Conservation (phyloP, 2,113 vertebrate genomes). For the Marmota flaviventris region DNA sequence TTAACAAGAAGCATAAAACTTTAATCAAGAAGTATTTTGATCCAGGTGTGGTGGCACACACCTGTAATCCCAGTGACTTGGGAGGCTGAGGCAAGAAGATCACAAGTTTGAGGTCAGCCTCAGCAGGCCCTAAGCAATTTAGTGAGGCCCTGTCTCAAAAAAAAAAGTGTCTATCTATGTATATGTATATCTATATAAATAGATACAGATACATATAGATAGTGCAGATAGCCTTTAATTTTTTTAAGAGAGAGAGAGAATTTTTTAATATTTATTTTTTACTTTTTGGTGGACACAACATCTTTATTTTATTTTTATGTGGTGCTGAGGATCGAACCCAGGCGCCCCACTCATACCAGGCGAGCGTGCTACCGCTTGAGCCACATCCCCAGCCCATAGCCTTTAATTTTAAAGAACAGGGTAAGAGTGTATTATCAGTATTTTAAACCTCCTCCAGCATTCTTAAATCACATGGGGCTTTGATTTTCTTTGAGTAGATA, state of each 20-base stretch:
- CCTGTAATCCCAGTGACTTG: neutral
- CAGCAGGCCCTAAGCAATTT: neutral
- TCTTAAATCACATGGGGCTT: neutral
- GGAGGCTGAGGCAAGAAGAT: neutral
- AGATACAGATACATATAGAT: neutral
- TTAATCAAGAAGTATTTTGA: conserved; percentile 10
- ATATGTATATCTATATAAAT: too few relatives aligned
- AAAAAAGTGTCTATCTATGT: too few relatives aligned
- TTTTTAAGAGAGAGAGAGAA: neutral
- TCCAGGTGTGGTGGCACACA: neutral
- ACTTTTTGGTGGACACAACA: too few relatives aligned
- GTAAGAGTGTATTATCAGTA: neutral
- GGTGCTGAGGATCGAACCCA: too few relatives aligned
- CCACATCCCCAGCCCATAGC: too few relatives aligned
- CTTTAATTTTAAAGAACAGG: conserved; percentile 13
- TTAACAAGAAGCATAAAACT: conserved; percentile 31
- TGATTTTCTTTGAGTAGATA: neutral
- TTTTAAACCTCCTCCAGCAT: neutral
- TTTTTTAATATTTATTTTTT: too few relatives aligned
- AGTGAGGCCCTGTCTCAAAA: neutral
- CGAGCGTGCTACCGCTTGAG: too few relatives aligned
- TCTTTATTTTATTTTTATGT: too few relatives aligned
- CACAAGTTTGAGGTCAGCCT: neutral
- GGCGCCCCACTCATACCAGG: too few relatives aligned
- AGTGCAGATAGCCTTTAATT: neutral